Base-by-base conservation (phyloP, 35 echinoderm and acorn worm genomes). In the Chiridota heheva region DNA sequence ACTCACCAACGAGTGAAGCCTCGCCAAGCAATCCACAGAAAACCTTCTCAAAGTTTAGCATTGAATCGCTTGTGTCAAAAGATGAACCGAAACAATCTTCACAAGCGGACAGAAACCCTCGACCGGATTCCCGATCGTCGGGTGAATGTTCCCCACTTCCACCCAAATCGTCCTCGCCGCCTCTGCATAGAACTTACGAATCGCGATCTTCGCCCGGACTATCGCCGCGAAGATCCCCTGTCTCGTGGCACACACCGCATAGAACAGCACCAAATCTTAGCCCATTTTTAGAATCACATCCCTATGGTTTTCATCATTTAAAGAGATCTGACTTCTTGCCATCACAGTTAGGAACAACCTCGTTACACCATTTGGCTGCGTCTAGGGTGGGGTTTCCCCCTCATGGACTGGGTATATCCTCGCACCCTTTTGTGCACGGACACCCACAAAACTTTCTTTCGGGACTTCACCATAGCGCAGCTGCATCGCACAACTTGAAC, bases 21-120 rank as follows among this genome's bases (percentile, higher is more conserved):
- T n/a, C n/a, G n/a, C n/a, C n/a, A n/a, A n/a, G n/a, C n/a, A n/a
- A n/a, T n/a, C n/a, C n/a, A n/a, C n/a, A n/a, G n/a, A n/a, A n/a
- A n/a, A n/a, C n/a, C n/a, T n/a, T n/a, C 16, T 78, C 75, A 26
- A 78, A 78, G 33, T 78, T 78, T 62, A 78, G 75, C n/a, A 78
- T 78, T 28, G 75, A 78, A 58, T 78, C 75, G 7, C 47, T 78
- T 25, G 75, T 78, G 29, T 60, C 75, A 17, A 78, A 78, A 61
- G 75, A 78, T 25, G 70, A 73, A 32, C 8, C 39, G 16, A 73
- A 73, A 27, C 20, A 22, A 17, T 32, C 30, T 35, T n/a, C n/a
- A n/a, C n/a, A n/a, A n/a, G n/a, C n/a, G n/a, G n/a, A n/a, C n/a
- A 66, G 63, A 20, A 66, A 7, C 63, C 10, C 48, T 22, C 45